A percentile compares a stretch with the other conserved stretches of the same genome.
Evolutionary conservation across 2,797 vertebrate species (phyloP).

Genomic region (Poecilia wingei): DNA sequence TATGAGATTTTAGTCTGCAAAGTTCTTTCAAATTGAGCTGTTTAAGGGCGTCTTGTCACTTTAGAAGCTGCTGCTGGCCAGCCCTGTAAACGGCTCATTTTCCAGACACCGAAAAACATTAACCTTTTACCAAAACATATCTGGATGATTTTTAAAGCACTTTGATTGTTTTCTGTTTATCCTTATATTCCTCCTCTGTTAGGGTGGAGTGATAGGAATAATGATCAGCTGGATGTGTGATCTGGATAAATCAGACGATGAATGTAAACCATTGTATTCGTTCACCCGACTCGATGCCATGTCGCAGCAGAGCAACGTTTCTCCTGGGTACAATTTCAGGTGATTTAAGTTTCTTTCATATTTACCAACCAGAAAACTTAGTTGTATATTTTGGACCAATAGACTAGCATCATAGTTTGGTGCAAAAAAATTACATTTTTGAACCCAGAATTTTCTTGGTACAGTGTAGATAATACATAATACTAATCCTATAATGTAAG

Average conservation of each 20-base stretch:
- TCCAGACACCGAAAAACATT: too few species aligned
- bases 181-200: conserved; percentile 1
- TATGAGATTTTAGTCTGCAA: too few species aligned
- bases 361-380: neutral
- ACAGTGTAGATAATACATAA: neutral
- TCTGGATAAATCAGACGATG: conserved; percentile 87
- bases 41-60: too few species aligned
- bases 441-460: neutral
- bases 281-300: conserved; percentile 91
- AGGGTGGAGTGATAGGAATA: conserved; percentile 95
- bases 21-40: too few species aligned
- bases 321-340: conserved; percentile 96
- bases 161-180: neutral
- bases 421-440: neutral
- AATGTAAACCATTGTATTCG: conserved; percentile 90
- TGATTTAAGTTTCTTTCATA: conserved; percentile 44
- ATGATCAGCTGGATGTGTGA: conserved; percentile 95
- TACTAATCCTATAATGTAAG: neutral
- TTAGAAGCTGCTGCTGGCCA: too few species aligned
- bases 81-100: too few species aligned
- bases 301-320: conserved; percentile 82
- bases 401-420: neutral
- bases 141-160: too few species aligned
- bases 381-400: neutral
- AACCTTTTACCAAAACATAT: too few species aligned